Evolutionary conservation across 2,797 vertebrate species (phyloP), one percentile per base, ranked within the genome.

Genomic region (Intellagama lesueurii): DNA sequence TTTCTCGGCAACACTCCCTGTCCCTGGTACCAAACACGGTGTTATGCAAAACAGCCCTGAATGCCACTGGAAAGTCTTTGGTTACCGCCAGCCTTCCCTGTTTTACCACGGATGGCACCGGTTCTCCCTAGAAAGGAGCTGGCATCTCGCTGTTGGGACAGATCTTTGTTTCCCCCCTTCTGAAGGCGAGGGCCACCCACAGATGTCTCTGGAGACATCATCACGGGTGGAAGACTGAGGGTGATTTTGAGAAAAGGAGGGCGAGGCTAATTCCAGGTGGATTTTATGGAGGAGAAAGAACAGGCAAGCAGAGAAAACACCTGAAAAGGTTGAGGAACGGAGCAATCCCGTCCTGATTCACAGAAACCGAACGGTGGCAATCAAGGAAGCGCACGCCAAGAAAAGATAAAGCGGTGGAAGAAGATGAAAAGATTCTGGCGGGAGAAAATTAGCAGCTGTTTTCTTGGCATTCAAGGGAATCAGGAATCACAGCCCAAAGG

Each of bases 1-100:
- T 24, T 32, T 30, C 73, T 2, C 0, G 52, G 93, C 95, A 94
- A 95, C 94, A 26, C 85, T 90, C 90, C 91, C 73, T 91, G 3
- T 89, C 60, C 14, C 84, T 12, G 6, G 84, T 70, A 69, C 66
- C 88, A 87, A 83, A 85, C 11, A 7, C n/a, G 73, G 44, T 16
- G 44, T 60, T 84, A 84, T 52, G 69, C 78, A 76, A 86, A 86
- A n/a, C 70, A 5, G 73, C 32, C 44, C 0, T 0, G 32, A 32
- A 77, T 70, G 91, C 44, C 0, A 85, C 77, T n/a, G 80, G 82
- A 40, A 64, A 68, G 80, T 30, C 78, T 76, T n/a, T 30, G 11
- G 32, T 26, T n/a, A 52, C 44, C 3, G 47, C 26, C 22, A 7
- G 66, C 1, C 19, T 64, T 64, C 19, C 5, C 60, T 5, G 32